Conservation (phyloP, 2,113 vertebrate genomes). For the Sylvilagus bachmani region DNA sequence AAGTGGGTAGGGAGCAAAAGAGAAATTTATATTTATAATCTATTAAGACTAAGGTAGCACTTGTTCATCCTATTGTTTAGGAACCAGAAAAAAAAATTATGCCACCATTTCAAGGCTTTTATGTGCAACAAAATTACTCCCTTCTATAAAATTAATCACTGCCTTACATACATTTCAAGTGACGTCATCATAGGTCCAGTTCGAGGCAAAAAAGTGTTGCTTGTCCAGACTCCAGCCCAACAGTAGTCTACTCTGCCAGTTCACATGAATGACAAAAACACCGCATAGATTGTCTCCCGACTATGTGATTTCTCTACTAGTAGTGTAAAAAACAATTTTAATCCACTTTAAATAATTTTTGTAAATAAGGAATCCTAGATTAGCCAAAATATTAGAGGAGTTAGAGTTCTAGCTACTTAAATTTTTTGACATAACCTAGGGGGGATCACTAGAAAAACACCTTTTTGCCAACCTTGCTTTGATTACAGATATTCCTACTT, state of each 20-base stretch:
- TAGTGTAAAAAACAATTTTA: background rate
- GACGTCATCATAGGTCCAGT: background rate
- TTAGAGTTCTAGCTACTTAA: constrained; percentile 53
- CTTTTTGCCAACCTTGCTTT: background rate
- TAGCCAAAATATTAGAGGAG: constrained; percentile 21
- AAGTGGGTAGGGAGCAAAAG: background rate
- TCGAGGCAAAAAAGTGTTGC: background rate
- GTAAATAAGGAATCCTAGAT: background rate
- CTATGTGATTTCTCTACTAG: background rate
- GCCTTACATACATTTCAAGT: background rate
- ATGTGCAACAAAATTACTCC: background rate
- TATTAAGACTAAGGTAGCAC: background rate
- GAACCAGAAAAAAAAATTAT: background rate
- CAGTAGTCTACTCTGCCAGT: background rate
- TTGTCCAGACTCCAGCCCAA: background rate
- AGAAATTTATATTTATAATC: constrained; percentile 17
- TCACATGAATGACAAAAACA: background rate
- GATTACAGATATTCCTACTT: background rate
- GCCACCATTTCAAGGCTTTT: background rate
- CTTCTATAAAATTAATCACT: background rate
- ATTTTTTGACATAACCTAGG: background rate
- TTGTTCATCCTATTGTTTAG: background rate
- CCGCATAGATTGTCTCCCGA: background rate
- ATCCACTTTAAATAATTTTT: constrained; percentile 20
- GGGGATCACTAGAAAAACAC: constrained; percentile 7